These are phyloP conservation scores for Vidua macroura DNA, from an alignment of 2,113 vertebrate genomes.

Conservation along the genomic window DNA sequence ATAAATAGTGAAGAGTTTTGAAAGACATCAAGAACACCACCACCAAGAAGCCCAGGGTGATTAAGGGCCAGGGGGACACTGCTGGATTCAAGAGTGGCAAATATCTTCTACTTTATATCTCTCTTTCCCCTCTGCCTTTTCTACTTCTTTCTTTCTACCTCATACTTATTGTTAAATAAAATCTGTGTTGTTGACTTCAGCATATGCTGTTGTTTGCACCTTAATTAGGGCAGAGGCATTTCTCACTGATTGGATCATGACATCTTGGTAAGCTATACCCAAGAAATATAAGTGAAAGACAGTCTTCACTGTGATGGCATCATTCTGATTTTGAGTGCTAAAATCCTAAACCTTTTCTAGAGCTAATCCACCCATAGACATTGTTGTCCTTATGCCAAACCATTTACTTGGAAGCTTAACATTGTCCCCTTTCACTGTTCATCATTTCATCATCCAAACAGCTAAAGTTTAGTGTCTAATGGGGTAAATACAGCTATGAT, in stretches of 20 bases:
- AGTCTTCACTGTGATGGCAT: background rate
- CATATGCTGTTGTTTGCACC: background rate
- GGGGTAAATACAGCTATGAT: background rate
- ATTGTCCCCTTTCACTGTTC: background rate
- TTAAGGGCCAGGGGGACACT: rapidly evolving
- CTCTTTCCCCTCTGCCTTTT: background rate
- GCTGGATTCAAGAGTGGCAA: rapidly evolving
- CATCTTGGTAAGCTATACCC: background rate
- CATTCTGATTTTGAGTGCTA: background rate
- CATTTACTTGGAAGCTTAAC: background rate
- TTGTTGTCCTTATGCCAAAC: background rate
- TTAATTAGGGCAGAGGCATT: background rate
- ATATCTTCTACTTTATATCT: background rate
- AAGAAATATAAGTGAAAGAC: background rate
- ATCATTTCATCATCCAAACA: background rate
- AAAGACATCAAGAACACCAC: background rate
- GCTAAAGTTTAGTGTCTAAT: background rate
- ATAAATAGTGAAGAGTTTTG: background rate
- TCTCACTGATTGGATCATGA: background rate
- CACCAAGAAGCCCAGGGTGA: background rate
- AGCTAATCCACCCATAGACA: background rate
- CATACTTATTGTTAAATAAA: background rate
- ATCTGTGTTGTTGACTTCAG: background rate
- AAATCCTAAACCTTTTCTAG: background rate
- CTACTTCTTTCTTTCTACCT: background rate